A percentile compares a stretch with the other conserved stretches of the same genome.
Conservation (phyloP, 2,888 invertebrate species). For the Spodoptera exigua region DNA sequence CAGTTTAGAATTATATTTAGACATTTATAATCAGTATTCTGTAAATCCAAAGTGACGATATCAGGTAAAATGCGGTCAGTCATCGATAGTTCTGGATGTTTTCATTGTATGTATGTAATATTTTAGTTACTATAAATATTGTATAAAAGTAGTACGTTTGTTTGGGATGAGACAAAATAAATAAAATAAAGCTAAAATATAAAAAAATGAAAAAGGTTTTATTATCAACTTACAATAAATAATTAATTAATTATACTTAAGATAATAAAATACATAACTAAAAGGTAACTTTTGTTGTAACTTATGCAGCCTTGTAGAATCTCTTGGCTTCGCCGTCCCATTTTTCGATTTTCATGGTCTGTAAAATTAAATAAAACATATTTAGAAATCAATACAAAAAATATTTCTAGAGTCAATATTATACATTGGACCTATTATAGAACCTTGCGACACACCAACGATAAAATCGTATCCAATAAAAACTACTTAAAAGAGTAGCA, state of each 20-base stretch:
- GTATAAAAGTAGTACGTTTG: too few relatives aligned
- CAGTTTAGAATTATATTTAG: too few relatives aligned
- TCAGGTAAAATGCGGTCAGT: too few relatives aligned
- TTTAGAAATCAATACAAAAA: background rate
- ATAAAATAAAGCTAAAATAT: background rate
- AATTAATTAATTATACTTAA: conserved; percentile 8
- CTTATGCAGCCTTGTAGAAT: conserved; percentile 58
- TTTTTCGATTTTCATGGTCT: conserved; percentile 53
- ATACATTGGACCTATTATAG: background rate
- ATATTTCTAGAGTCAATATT: background rate
- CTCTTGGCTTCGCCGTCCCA: conserved; percentile 62
- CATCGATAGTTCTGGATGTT: too few relatives aligned
- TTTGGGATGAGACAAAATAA: too few relatives aligned
- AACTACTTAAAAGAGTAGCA: too few relatives aligned
- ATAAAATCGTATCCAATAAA: background rate
- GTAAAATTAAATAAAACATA: conserved; percentile 40
- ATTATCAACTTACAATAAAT: background rate
- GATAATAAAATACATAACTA: conserved; percentile 10
- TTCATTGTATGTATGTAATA: too few relatives aligned
- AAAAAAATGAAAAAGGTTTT: background rate
- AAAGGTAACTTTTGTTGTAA: conserved; percentile 6
- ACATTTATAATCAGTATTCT: too few relatives aligned
- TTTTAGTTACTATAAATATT: too few relatives aligned
- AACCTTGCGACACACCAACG: conserved; percentile 5
- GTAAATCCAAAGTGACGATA: too few relatives aligned